A percentile compares a stretch with the other conserved stretches of the same genome.
phyloP scores from a whole-genome alignment of 2,113 vertebrate species.

The Antechinus stuartii region DNA sequence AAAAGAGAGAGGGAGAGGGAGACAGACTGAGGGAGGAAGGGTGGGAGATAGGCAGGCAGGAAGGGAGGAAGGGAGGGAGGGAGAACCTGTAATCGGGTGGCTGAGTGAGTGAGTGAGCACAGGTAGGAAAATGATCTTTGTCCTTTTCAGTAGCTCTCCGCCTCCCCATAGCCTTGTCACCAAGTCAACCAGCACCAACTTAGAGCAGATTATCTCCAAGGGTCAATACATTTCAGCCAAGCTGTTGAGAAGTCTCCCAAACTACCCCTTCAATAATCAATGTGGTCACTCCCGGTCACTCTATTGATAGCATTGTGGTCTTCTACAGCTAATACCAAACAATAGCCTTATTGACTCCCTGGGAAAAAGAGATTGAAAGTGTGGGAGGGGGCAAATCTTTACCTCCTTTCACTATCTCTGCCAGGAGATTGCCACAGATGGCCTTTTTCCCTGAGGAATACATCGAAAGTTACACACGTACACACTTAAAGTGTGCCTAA shows the following conservation, averaged over 20 bases:
- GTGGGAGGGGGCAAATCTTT: neutral
- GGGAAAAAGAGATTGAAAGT: slow-evolving; percentile 32
- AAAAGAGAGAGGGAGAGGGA: slow-evolving; percentile 30
- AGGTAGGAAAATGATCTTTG: slow-evolving; percentile 85
- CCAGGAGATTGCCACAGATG: slow-evolving; percentile 61
- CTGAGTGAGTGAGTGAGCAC: slow-evolving; percentile 53
- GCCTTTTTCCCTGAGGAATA: slow-evolving; percentile 65
- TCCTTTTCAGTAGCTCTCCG: slow-evolving; percentile 81
- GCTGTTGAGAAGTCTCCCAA: slow-evolving; percentile 74
- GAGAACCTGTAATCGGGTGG: slow-evolving; percentile 31
- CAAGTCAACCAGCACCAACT: slow-evolving; percentile 88
- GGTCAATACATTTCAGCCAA: slow-evolving; percentile 86
- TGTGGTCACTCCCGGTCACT: slow-evolving; percentile 80
- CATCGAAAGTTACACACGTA: neutral
- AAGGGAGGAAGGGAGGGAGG: slow-evolving; percentile 36
- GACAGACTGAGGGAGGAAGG: slow-evolving; percentile 41
- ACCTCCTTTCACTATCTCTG: neutral
- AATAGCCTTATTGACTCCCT: slow-evolving; percentile 74
- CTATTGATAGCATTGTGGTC: slow-evolving; percentile 79
- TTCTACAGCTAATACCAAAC: slow-evolving; percentile 77
- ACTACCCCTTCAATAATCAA: slow-evolving; percentile 85
- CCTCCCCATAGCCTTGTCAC: slow-evolving; percentile 86
- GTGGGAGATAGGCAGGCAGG: slow-evolving; percentile 50
- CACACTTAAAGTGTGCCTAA: neutral
- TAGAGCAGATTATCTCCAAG: slow-evolving; percentile 87